Percentiles rank a stretch among this genome's conserved stretches.
Conservation (phyloP, 2,888 invertebrate genomes). For the Bembecia ichneumoniformis region DNA sequence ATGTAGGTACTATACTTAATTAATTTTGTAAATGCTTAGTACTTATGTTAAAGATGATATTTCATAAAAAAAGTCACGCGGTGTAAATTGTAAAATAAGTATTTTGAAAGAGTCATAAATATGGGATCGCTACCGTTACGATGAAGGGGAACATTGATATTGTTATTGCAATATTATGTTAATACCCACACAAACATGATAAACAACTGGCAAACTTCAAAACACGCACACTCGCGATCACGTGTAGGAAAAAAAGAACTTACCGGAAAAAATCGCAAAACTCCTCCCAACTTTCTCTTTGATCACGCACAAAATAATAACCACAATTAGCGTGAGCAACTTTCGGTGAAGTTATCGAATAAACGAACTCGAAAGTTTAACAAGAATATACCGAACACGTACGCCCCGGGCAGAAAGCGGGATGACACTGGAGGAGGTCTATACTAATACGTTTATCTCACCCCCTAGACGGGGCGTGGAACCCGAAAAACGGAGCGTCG, state of each 20-base stretch:
- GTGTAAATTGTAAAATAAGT: not conserved
- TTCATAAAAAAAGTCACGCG: too few species aligned
- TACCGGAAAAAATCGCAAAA: not conserved
- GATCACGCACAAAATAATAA: constrained; percentile 4
- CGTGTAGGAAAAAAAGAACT: not conserved
- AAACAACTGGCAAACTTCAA: not conserved
- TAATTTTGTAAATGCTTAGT: too few species aligned
- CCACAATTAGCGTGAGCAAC: not conserved
- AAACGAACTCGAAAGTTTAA: not conserved
- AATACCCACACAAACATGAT: not conserved
- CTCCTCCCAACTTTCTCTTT: not conserved
- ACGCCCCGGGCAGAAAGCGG: not conserved
- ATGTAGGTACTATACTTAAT: too few species aligned
- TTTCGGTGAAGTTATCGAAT: not conserved
- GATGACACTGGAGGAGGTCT: constrained; percentile 1
- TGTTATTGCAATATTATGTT: not conserved
- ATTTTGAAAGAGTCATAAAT: not conserved
- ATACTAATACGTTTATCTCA: too few species aligned
- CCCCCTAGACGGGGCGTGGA: constrained; percentile 30
- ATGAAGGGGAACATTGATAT: not conserved
- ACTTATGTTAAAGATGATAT: too few species aligned
- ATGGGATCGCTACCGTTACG: not conserved
- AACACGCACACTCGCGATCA: not conserved
- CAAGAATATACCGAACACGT: not conserved
- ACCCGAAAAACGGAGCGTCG: constrained; percentile 8